Evolutionary conservation across 1,140 invertebrate species (phyloP), one percentile per base, ranked within the genome.

Genomic region (Helicoverpa armigera): DNA sequence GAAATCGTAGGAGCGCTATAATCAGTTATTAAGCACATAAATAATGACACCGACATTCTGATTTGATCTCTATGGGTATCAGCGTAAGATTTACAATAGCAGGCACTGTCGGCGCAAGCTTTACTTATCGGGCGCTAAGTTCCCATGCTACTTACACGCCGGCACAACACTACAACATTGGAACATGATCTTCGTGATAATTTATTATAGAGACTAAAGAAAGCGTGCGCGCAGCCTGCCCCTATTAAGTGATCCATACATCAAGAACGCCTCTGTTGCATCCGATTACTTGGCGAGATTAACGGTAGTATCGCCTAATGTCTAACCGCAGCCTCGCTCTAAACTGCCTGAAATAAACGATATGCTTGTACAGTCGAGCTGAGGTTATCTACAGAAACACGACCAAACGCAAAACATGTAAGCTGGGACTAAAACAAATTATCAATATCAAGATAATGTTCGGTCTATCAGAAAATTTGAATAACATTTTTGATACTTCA

Each of bases 111-210:
- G 9, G 70, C 29, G 29, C 1, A 35, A 61, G 58, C 58, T 61
- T 76, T 51, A 61, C 58, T 51, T 63, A 76, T 63, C 43, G 56
- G 43, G 61, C 61, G 75, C 61, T 77, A 54, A 77, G 86, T 92
- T 93, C 89, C 89, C 89, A 91, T 89, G 88, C 85, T 87, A 77
- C 75, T 77, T 77, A 86, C 79, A 83, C 86, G 82, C 78, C 78
- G 76, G 85, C 79, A 86, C 81, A 89, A 87, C 85, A 88, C 87
- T 87, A 83, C 84, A 85, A 77, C 82, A 85, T 82, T 77, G 84
- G 83, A 90, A 92, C 91, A 93, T 89, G 91, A 90, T 91, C 86
- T 91, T 89, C 89, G 91, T 92, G 91, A 93, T 93, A 94, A 93
- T 92, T 91, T 93, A 90, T 90, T 86, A 86, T 86, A 88, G 85